phyloP scores from a whole-genome alignment of 2,888 invertebrate species.

The Seladonia tumulorum region DNA sequence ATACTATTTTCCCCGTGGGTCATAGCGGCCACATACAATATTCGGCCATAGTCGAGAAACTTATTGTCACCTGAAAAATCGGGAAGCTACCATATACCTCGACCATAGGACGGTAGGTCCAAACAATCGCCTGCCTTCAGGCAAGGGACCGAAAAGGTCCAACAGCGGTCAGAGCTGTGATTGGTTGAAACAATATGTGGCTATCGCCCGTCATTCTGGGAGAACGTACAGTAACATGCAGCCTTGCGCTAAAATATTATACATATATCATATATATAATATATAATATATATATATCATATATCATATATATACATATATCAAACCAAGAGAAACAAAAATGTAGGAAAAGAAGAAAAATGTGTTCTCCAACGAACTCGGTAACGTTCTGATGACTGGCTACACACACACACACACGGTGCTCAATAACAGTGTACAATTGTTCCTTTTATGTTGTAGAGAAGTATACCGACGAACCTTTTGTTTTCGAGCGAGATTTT shows the following conservation, averaged over 20 bases:
- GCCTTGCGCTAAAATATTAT: background rate
- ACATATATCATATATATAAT: background rate
- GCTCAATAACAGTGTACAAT: constrained; percentile 1
- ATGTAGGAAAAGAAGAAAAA: background rate
- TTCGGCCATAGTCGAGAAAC: background rate
- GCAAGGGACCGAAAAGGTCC: constrained; percentile 84
- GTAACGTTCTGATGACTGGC: background rate
- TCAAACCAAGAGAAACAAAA: background rate
- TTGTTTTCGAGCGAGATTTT: constrained; percentile 26
- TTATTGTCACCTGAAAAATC: constrained; percentile 28
- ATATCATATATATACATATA: background rate
- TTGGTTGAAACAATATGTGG: constrained; percentile 84
- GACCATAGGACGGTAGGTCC: constrained; percentile 83
- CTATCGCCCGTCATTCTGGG: constrained; percentile 77
- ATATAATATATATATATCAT: too few relatives aligned
- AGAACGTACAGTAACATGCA: constrained; percentile 50
- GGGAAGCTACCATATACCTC: constrained; percentile 64
- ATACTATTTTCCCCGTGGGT: background rate
- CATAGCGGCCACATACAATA: background rate
- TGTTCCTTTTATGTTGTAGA: background rate
- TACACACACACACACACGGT: constrained; percentile 2
- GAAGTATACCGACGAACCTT: background rate
- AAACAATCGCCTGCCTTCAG: constrained; percentile 84
- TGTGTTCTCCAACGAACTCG: background rate
- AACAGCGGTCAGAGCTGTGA: constrained; percentile 84